Percentiles rank a stretch among this genome's conserved stretches.
Evolutionary conservation across 92 coral and sea anemone genomes (phyloP).

Genomic region (Plumapathes pennacea): DNA sequence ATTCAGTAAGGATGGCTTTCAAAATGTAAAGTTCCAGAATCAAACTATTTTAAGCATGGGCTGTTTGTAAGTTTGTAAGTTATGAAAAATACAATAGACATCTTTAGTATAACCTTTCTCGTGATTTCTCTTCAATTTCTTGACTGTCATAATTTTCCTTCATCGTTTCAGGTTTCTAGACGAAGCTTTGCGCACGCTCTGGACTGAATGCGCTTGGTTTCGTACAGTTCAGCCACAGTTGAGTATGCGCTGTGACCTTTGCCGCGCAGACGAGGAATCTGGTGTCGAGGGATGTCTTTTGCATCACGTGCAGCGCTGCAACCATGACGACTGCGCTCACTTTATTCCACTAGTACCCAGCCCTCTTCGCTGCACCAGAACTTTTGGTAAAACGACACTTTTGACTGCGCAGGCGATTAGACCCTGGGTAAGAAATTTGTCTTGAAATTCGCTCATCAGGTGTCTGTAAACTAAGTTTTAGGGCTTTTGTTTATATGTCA

Average conservation of each 20-base stretch:
- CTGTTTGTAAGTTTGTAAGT: no score
- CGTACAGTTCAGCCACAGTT: slow-evolving; percentile 15
- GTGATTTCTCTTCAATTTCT: no score
- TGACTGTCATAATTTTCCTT: no score
- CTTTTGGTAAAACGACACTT: neutral
- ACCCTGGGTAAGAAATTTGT: slow-evolving; percentile 17
- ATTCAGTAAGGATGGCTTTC: no score
- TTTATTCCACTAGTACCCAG: slow-evolving; percentile 9
- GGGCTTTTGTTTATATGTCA: no score
- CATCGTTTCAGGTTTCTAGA: no score
- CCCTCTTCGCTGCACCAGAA: slow-evolving; percentile 9
- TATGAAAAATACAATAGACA: no score
- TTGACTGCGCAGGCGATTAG: slow-evolving; percentile 3
- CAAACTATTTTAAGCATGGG: no score
- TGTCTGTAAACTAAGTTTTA: no score
- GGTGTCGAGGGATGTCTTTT: slow-evolving; percentile 18
- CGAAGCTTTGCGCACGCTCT: neutral
- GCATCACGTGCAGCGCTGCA: slow-evolving; percentile 12
- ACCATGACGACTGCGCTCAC: slow-evolving; percentile 34
- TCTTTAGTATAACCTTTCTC: no score
- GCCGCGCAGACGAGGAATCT: slow-evolving; percentile 13
- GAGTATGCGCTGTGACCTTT: slow-evolving; percentile 37
- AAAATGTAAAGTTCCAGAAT: no score
- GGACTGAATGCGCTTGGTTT: slow-evolving; percentile 15
- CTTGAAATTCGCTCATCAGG: neutral